Evolutionary conservation across 2,797 vertebrate genomes (phyloP), one percentile per base, ranked within the genome.

Genomic region (Pseudocheirus occidentalis): DNA sequence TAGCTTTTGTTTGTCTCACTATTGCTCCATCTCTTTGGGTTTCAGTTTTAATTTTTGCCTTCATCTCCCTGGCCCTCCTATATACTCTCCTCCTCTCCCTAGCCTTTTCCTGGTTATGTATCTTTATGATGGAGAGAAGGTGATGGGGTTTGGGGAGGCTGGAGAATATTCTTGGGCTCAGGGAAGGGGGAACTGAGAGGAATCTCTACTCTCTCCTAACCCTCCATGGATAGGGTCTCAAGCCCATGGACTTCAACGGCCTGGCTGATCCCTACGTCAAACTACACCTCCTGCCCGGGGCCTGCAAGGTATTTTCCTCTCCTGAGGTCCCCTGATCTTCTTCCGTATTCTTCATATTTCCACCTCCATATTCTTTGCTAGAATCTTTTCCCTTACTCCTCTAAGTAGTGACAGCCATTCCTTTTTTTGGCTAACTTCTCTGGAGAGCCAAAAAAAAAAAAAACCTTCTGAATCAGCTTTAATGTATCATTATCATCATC

Each of bases 201-300:
- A 55, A 91, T 90, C 66, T 81, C 59, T 34, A 46, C 24, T 16
- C 9, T 93, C 90, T 93, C 55, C 46, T 90, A 18, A 7, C 5
- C 28, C 6, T 12, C 54, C 31, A 46, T 14, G 95, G 50, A 91
- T 92, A 99, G 99, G 99, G 99, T 95, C 98, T 99, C 97, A 99
- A 99, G 97, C 99, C 99, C 21, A 99, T 99, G 99, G 99, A 99
- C 98, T 99, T 99, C 97, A 99, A 99, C 21, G 99, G 99, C 95
- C 98, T 99, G 94, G 99, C 99, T 0, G 99, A 99, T 97, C 99
- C 99, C 53, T 99, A 99, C 0, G 99, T 99, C 95, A 99, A 99
- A 97, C 98, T 99, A 93, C 99, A 99, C 93, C 99, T 99, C 93
- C 98, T 99, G 90, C 99, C 99, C 0, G 99, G 99, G 95, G 99